Evolutionary conservation across 2,113 vertebrate genomes (phyloP), one percentile per base, ranked within the genome.

Genomic region (Pithys albifrons): DNA sequence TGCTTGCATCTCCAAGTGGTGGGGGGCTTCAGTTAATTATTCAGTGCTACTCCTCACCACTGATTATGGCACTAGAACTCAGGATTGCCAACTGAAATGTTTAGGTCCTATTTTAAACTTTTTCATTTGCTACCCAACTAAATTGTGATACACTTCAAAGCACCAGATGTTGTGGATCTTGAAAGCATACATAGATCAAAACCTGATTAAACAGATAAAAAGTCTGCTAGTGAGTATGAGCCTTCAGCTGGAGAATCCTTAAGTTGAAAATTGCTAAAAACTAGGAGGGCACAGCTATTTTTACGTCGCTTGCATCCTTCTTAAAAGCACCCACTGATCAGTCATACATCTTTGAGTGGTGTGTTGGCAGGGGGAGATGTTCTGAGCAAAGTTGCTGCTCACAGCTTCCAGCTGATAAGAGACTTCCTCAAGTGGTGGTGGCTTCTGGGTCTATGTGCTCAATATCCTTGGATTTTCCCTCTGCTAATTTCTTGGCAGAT

Each of bases 271-370:
- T 48, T 74, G 45, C 65, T 86, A 74, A 25, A 84, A 90, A 71
- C 59, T 39, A 86, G 27, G 69, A 93, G 65, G 52, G 35, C n/a
- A 19, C 6, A 65, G 83, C 55, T 93, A 84, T 93, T 93, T 95
- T 96, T 93, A 39, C 55, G 19, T 64, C 75, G 57, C 79, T 91
- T 92, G 84, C 35, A 64, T 67, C 88, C 86, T 86, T 74, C 59
- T 72, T 70, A 46, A 91, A 93, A 86, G 83, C 83, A 71, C 27
- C 59, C 57, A 27, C 55, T 71, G 72, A 24, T 57, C 45, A 77
- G 43, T 76, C 2, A 3, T 33, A 24, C 22, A 66, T 78, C 86
- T 84, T 33, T 80, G 70, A 64, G 65, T 4, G 48, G n/a, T 13
- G 31, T 46, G 92, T 35, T 88, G 72, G 62, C 62, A 52, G n/a